Percentiles rank a stretch among this genome's conserved stretches.
phyloP scores from a whole-genome alignment of 2,113 vertebrate genomes.

The Tetrao urogallus region DNA sequence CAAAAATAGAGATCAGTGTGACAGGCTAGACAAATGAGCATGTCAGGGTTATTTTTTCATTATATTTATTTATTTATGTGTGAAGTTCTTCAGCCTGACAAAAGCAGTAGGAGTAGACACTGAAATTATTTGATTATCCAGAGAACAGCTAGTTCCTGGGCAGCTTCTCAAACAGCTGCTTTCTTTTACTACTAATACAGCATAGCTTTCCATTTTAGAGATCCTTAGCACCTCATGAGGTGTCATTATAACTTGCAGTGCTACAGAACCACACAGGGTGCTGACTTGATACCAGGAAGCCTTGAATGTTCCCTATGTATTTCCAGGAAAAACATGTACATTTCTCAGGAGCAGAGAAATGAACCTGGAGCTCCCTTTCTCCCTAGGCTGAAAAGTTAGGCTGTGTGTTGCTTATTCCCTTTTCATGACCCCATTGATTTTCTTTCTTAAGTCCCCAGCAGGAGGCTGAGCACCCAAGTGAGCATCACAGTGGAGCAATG shows the following conservation, averaged over 20 bases:
- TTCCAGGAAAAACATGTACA: background rate
- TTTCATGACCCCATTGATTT: background rate
- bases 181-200: background rate
- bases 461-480: background rate
- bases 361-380: background rate
- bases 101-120: background rate
- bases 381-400: background rate
- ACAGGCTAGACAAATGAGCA: conserved; percentile 37
- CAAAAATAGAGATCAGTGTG: conserved; percentile 36
- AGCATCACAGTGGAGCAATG: background rate
- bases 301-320: background rate
- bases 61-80: conserved; percentile 10
- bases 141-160: background rate
- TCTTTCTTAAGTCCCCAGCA: background rate
- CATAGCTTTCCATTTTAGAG: background rate
- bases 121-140: background rate
- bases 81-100: conserved; percentile 28
- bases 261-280: background rate
- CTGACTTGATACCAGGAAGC: background rate
- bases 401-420: background rate
- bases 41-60: conserved; percentile 28
- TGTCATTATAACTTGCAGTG: background rate
- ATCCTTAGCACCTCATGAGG: background rate
- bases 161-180: background rate
- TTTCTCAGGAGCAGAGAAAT: background rate